These are phyloP conservation scores for Caenorhabditis auriculariae DNA, from an alignment of 2,888 invertebrate genomes.

Conservation along the genomic window DNA sequence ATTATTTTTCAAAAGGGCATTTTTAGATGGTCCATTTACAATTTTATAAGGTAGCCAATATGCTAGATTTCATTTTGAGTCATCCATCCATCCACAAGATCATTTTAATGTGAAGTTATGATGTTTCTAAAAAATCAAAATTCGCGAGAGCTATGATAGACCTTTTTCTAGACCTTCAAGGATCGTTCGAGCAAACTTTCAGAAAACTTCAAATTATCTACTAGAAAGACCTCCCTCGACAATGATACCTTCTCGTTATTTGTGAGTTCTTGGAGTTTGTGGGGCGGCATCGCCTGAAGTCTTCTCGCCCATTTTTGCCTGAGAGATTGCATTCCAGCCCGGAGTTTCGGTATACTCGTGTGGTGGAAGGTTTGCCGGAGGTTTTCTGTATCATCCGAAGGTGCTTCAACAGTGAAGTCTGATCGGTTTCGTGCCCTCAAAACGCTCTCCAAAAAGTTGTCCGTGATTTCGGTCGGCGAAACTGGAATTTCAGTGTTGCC, in stretches of 20 bases:
- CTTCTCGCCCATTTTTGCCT: slow-evolving; percentile 21
- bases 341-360: slow-evolving; percentile 13
- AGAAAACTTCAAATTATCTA: no score
- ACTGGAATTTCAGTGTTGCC: no score
- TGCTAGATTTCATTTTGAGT: no score
- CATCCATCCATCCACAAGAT: no score
- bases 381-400: background rate
- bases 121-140: no score
- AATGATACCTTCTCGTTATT: slow-evolving; percentile 2
- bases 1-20: background rate
- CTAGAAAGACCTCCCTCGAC: slow-evolving; percentile 1
- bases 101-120: no score
- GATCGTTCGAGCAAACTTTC: no score
- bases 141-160: no score
- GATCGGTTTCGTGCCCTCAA: background rate
- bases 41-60: no score
- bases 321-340: slow-evolving; percentile 8
- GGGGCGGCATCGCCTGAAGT: slow-evolving; percentile 20
- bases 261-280: slow-evolving; percentile 2
- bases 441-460: slow-evolving; percentile 4
- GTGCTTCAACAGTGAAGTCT: background rate
- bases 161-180: no score
- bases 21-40: no score
- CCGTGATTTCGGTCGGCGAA: slow-evolving; percentile 7
- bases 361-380: slow-evolving; percentile 16